Evolutionary conservation across 2,888 invertebrate genomes (phyloP), one percentile per base, ranked within the genome.

Genomic region (Drosophila yooni): DNA sequence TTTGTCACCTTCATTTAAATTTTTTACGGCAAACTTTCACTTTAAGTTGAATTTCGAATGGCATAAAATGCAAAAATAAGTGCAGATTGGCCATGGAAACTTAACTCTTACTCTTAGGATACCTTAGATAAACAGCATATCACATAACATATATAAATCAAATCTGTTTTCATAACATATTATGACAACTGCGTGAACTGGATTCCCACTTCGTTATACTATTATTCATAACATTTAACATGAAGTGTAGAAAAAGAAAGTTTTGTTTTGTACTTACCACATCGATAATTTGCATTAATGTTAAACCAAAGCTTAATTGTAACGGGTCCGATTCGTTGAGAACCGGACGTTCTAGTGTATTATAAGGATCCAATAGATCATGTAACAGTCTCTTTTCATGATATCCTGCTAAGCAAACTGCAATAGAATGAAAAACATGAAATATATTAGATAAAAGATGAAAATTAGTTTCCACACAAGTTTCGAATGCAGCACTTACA

Each of bases 251-350:
- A 15, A 53, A 18, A 18, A 18, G 1, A 25, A 2, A 34, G 10
- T 10, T 0, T 15, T 13, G 31, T 27, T 8, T 29, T 59, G 8
- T 87, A 95, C 96, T 96, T 95, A 98, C 98, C 96, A 98, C 98
- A 95, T 98, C 98, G 94, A 98, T 98, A 94, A 98, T 98, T 95
- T 98, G 98, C 97, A 98, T 98, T 94, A 98, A 96, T 93, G 98
- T 98, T 94, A 98, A 96, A 94, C 98, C 98, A 95, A 98, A 98
- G 95, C 97, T 98, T 94, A 98, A 96, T 95, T 97, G 96, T 93
- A 98, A 95, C 93, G 98, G 97, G 94, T 98, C 98, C 94, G 98
- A 98, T 95, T 98, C 98, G 95, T 98, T 98, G 94, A 97, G 96
- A 93, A 98, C 98, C 92, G 98, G 98, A 93, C 98, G 95, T 95